Evolutionary conservation across 2,888 invertebrate genomes (phyloP), one percentile per base, ranked within the genome.

Genomic region (Uloborus plumipes): DNA sequence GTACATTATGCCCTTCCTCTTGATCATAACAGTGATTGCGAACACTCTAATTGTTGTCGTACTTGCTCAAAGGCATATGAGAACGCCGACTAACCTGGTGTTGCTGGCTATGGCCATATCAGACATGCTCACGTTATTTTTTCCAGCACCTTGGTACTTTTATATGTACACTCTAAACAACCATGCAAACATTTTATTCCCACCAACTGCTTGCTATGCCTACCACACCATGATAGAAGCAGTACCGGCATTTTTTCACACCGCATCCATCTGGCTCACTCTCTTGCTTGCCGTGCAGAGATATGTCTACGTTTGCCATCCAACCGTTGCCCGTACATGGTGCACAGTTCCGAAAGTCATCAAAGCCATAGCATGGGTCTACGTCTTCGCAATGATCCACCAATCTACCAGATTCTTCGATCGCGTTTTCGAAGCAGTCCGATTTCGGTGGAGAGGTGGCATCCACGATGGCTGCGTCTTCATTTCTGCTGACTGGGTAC

Each of bases 61-160:
- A 0, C 91, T 98, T 50, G 94, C 95, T 79, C 94, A 95, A 86
- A 92, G 94, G 51, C 96, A 97, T 89, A 97, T 98, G 97, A 89
- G 94, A 47, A 95, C 95, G 0, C 96, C 97, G 0, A 97, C 97
- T 7, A 97, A 97, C 89, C 92, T 94, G n/a, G 94, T 97, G 0
- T 92, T 97, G 2, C 94, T 96, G 92, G 95, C 94, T n/a, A 98
- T 98, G 96, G 97, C 98, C 0, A 91, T 98, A 6, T 95, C 96
- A 86, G 98, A 98, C 90, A 94, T 97, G 93, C 93, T 97, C 89
- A 98, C 97, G 0, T 93, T 96, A 88, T 91, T 96, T 72, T 94
- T 96, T 88, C 96, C 96, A 0, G 94, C 96, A 0, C 96, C 96
- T 0, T 96, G 95, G 93, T 93, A 96, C 66, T 93, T 97, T 89